Conservation (phyloP, 2,888 invertebrate species). For the Gnatocerus cornutus region DNA sequence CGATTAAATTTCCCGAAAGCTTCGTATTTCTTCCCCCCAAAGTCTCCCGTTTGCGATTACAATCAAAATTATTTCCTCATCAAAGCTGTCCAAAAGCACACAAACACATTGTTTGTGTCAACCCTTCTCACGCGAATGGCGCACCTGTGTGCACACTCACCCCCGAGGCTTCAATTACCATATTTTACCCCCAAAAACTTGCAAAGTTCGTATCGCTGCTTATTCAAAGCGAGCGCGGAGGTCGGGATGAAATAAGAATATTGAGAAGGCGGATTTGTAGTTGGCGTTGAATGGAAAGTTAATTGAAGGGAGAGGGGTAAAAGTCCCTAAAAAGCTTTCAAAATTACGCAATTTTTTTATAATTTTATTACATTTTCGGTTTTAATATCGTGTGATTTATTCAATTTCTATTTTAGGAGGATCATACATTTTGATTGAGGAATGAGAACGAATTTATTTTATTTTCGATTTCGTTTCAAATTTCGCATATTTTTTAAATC, state of each 20-base stretch:
- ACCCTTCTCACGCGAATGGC: conserved; percentile 2
- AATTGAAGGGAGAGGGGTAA: no score
- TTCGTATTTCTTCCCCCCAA: neutral
- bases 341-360: no score
- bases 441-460: no score
- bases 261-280: conserved; percentile 6
- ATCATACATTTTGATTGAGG: no score
- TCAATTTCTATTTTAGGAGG: no score
- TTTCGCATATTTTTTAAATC: no score
- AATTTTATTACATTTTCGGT: no score
- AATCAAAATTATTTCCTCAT: conserved; percentile 7
- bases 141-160: conserved; percentile 16
- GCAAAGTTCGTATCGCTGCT: conserved; percentile 5
- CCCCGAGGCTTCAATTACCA: conserved; percentile 10
- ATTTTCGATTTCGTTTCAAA: no score
- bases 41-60: neutral
- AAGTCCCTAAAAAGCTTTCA: no score
- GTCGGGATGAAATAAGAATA: neutral
- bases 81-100: conserved; percentile 3
- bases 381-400: no score
- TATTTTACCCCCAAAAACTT: conserved; percentile 10
- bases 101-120: conserved; percentile 4
- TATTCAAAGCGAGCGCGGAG: neutral
- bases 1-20: neutral
- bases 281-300: neutral